These are phyloP conservation scores for Pteria penguin DNA, from an alignment of 2,888 invertebrate species.

Conservation along the genomic window DNA sequence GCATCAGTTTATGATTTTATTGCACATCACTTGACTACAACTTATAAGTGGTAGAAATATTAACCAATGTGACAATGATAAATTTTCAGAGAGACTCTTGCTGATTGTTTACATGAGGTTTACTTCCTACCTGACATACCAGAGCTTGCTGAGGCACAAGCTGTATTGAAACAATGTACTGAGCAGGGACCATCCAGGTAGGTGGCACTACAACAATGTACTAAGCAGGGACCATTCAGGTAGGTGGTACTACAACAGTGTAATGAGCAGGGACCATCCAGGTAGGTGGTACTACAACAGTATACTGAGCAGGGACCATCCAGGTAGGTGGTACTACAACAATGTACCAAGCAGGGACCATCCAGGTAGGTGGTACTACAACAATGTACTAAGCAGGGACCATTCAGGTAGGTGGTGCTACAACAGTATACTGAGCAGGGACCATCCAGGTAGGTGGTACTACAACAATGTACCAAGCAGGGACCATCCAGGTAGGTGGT, in stretches of 20 bases:
- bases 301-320: background rate
- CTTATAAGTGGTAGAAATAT: too few species aligned
- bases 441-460: slow-evolving; percentile 58
- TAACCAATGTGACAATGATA: too few species aligned
- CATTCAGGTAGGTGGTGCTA: slow-evolving; percentile 82
- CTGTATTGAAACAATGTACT: slow-evolving; percentile 72
- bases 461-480: background rate
- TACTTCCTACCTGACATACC: slow-evolving; percentile 89
- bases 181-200: slow-evolving; percentile 67
- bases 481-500: background rate
- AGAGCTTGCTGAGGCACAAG: slow-evolving; percentile 85
- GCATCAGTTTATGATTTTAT: too few species aligned
- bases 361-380: background rate
- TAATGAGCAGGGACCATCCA: background rate
- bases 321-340: background rate
- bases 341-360: background rate
- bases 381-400: slow-evolving; percentile 85
- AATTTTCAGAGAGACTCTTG: slow-evolving; percentile 82
- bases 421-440: slow-evolving; percentile 68
- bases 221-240: background rate
- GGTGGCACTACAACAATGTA: background rate
- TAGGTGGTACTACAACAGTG: background rate
- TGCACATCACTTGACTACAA: too few species aligned
- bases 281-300: background rate
- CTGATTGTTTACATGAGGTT: slow-evolving; percentile 88